phyloP scores from a whole-genome alignment of 2,888 invertebrate species.

The Dugesia japonica region DNA sequence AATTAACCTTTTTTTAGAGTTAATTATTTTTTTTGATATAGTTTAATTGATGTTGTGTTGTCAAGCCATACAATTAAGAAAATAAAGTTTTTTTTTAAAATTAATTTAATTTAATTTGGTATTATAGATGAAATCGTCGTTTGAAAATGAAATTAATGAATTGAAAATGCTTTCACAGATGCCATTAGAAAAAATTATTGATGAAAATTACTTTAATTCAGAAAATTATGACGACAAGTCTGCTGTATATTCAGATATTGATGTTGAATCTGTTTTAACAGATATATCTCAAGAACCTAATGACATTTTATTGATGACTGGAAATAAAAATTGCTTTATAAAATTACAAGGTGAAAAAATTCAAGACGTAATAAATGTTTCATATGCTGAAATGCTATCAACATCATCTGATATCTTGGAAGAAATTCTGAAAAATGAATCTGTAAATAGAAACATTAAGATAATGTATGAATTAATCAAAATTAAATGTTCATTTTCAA shows the following conservation, averaged over 20 bases:
- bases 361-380: neutral
- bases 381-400: neutral
- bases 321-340: neutral
- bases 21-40: too few species aligned
- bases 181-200: conserved; percentile 1
- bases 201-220: neutral
- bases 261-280: neutral
- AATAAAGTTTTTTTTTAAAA: too few species aligned
- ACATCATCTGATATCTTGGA: neutral
- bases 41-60: too few species aligned
- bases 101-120: neutral
- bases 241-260: neutral
- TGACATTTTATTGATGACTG: neutral
- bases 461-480: neutral
- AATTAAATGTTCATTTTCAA: neutral
- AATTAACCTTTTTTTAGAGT: too few species aligned
- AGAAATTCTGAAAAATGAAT: neutral
- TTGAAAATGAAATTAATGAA: neutral
- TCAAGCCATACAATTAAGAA: too few species aligned
- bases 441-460: neutral
- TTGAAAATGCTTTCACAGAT: neutral
- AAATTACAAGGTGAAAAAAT: neutral
- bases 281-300: neutral
- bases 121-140: neutral
- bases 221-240: neutral